A percentile compares a stretch with the other conserved stretches of the same genome.
These are phyloP conservation scores for Ethmia dodecea DNA, from an alignment of 2,888 invertebrate species.

Conservation along the genomic window DNA sequence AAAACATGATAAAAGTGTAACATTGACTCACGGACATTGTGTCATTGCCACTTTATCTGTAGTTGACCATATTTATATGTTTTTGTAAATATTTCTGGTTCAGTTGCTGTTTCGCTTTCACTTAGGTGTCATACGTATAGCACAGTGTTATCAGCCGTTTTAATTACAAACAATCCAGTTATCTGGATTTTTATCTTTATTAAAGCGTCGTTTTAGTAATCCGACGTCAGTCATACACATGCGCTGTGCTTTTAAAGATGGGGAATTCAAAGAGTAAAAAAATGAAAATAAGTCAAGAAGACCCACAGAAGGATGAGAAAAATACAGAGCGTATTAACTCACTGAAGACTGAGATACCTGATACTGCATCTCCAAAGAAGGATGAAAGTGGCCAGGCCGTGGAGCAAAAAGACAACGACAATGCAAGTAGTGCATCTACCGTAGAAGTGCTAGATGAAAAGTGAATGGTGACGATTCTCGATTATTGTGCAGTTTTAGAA, in stretches of 20 bases:
- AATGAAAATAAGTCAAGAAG: constrained; percentile 55
- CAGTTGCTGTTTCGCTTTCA: constrained; percentile 58
- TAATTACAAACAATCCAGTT: constrained; percentile 13
- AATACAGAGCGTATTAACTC: constrained; percentile 49
- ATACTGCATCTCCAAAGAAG: constrained; percentile 20
- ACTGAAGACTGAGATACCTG: constrained; percentile 48
- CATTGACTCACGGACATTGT: constrained; percentile 51
- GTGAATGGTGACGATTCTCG: too few species aligned
- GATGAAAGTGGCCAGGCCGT: constrained; percentile 26
- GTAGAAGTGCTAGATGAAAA: constrained; percentile 69
- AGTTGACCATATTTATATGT: constrained; percentile 46
- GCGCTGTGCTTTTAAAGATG: constrained; percentile 36
- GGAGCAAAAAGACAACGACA: constrained; percentile 45
- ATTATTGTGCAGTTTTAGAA: neutral
- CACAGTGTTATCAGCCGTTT: constrained; percentile 27
- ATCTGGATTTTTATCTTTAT: constrained; percentile 13
- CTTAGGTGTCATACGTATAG: constrained; percentile 45
- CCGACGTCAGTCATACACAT: constrained; percentile 18
- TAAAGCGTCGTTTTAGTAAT: neutral
- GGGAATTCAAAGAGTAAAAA: constrained; percentile 66
- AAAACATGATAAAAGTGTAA: too few species aligned
- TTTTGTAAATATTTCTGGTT: constrained; percentile 45
- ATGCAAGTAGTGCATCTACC: constrained; percentile 65
- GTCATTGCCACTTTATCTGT: constrained; percentile 66
- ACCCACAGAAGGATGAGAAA: constrained; percentile 33